Conservation (phyloP, 1,140 invertebrate species). For the Chymomyza costata region DNA sequence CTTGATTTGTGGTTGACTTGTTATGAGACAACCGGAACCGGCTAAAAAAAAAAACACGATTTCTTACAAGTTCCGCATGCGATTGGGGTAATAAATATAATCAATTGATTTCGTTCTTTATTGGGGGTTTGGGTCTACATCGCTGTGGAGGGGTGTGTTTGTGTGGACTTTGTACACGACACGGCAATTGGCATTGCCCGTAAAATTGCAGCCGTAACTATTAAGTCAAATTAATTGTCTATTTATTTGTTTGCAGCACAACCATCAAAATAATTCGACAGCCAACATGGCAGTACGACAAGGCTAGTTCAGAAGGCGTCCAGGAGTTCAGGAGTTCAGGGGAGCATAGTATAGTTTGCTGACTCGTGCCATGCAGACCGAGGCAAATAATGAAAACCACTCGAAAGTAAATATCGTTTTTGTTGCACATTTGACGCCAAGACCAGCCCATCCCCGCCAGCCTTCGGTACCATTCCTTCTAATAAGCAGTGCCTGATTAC, state of each 20-base stretch:
- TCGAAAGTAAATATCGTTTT: constrained; percentile 53
- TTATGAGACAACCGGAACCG: no score
- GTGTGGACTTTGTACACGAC: no score
- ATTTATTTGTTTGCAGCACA: constrained; percentile 62
- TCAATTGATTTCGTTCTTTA: no score
- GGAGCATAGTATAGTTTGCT: no score
- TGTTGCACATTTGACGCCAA: no score
- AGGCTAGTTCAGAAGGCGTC: background rate
- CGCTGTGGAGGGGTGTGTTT: no score
- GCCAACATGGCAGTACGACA: constrained; percentile 47
- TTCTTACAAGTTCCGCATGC: constrained; percentile 1
- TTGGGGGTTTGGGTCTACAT: no score
- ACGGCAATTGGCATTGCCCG: background rate
- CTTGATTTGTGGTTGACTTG: no score
- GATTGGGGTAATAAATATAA: constrained; percentile 31
- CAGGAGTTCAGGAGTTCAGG: background rate
- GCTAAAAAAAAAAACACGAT: no score
- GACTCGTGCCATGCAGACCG: background rate
- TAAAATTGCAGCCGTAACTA: constrained; percentile 45
- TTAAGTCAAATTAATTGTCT: constrained; percentile 68
- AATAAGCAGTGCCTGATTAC: no score
- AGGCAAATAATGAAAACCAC: constrained; percentile 33
- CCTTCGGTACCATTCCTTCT: no score
- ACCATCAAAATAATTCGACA: constrained; percentile 69
- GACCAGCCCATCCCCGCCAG: no score